A percentile compares a stretch with the other conserved stretches of the same genome.
These are phyloP conservation scores for Plebejus anna DNA, from an alignment of 2,888 invertebrate species.

Conservation along the genomic window DNA sequence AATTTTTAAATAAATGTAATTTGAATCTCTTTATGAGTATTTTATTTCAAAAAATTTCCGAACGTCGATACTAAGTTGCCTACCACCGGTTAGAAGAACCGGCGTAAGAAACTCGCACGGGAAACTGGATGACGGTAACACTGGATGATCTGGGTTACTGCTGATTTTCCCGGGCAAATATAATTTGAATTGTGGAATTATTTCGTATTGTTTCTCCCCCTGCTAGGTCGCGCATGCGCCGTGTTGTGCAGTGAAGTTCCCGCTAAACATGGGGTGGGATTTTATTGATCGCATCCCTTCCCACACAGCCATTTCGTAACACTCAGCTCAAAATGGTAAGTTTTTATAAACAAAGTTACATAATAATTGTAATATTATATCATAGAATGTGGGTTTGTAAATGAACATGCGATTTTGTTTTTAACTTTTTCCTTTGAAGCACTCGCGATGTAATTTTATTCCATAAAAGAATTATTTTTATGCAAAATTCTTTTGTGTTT, in stretches of 20 bases:
- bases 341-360: not conserved
- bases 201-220: slow-evolving; percentile 19
- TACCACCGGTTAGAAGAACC: no score
- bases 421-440: no score
- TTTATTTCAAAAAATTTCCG: no score
- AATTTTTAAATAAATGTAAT: no score
- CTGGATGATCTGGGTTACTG: no score
- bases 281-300: slow-evolving; percentile 49
- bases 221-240: slow-evolving; percentile 21
- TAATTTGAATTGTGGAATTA: not conserved
- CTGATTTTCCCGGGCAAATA: not conserved
- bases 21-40: no score
- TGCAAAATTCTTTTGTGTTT: no score
- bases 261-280: slow-evolving; percentile 41
- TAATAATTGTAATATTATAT: not conserved
- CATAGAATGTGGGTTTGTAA: not conserved
- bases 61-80: no score
- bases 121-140: no score
- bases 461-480: no score
- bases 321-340: slow-evolving; percentile 22
- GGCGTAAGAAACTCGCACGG: no score
- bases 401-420: not conserved
- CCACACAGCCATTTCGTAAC: not conserved
- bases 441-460: no score
- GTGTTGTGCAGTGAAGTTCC: slow-evolving; percentile 25